Base-by-base conservation (phyloP, 2,888 invertebrate genomes). In the Mechanitis mazaeus region DNA sequence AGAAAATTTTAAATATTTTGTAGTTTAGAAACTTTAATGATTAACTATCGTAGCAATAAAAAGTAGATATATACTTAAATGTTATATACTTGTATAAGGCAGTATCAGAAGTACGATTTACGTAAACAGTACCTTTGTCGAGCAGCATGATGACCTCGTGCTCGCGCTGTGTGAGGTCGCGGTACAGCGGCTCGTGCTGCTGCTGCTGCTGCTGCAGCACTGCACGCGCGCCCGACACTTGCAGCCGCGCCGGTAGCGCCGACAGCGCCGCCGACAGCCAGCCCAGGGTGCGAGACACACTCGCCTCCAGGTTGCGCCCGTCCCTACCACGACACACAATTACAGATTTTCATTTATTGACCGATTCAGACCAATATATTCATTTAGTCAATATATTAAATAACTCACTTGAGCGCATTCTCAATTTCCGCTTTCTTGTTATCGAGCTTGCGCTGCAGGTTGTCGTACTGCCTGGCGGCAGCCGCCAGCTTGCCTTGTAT, bases 81-180 rank as follows among this genome's bases (percentile, higher is more conserved):
- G 20, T 20, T 20, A 20, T 20, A 20, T 20, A 20, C 20, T 20
- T 20, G 20, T 20, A 20, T 20, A 20, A 20, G 20, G 20, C 20
- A 20, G 20, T 20, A 20, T 20, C 20, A 20, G 20, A 20, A 20
- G 20, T 20, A 20, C 20, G 20, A 20, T 20, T 20, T 20, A 20
- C 6, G 2, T 35, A 1, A 35, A 6, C 35, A 7, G 9, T 46
- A 71, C 98, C 98, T 85, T 97, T 97, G 78, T 98, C 97, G 42
- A 98, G 83, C 20, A 98, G 90, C 94, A 98, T 97, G 69, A 98
- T 97, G 0, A 98, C 94, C 85, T 98, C 98, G 75, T 97, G 97
- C 75, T 97, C 97, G 66, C 96, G 93, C 68, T 95, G 93, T 87
- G 96, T 94, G 1, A 98, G 95, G 75, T 96, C 96, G 45, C 95